Percentiles rank a stretch among this genome's conserved stretches.
phyloP scores from a whole-genome alignment of 2,888 invertebrate genomes.

The Drosophila greeni region DNA sequence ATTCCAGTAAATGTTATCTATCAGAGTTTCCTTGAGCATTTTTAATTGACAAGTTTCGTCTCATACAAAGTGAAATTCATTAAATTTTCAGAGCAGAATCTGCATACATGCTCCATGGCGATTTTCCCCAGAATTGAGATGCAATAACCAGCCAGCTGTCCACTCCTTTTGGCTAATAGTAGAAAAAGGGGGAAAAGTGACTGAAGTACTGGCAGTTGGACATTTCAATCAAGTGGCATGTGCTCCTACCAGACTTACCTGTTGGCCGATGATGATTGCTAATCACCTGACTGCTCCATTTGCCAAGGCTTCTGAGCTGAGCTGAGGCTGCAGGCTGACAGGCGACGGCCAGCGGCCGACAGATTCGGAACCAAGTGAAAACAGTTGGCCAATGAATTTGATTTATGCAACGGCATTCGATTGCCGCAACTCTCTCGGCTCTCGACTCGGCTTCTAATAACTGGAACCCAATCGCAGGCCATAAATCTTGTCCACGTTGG shows the following conservation, averaged over 20 bases:
- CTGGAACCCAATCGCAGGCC: slow-evolving; percentile 54
- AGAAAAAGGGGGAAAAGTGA: slow-evolving; percentile 13
- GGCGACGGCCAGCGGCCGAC: slow-evolving; percentile 3
- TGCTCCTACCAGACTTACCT: slow-evolving; percentile 18
- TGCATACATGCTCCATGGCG: slow-evolving; percentile 1
- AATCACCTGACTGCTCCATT: slow-evolving; percentile 65
- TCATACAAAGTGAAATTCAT: slow-evolving; percentile 9
- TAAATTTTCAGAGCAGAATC: neutral
- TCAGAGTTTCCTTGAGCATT: neutral
- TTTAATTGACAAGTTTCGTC: slow-evolving; percentile 1
- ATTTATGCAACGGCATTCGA: slow-evolving; percentile 57
- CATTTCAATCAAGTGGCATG: slow-evolving; percentile 55
- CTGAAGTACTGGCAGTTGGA: slow-evolving; percentile 36
- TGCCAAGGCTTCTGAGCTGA: slow-evolving; percentile 40
- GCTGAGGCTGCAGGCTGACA: slow-evolving; percentile 12
- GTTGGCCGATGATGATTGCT: slow-evolving; percentile 59
- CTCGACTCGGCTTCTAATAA: slow-evolving; percentile 67
- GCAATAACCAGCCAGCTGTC: slow-evolving; percentile 1
- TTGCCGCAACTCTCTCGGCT: slow-evolving; percentile 19
- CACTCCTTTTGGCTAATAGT: slow-evolving; percentile 14
- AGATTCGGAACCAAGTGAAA: slow-evolving; percentile 33
- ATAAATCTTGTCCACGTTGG: slow-evolving; percentile 67
- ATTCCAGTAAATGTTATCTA: no score
- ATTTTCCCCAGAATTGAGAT: slow-evolving; percentile 7
- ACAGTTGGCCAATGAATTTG: slow-evolving; percentile 61